Evolutionary conservation across 2,113 vertebrate species (phyloP).

Genomic region (Procavia capensis): DNA sequence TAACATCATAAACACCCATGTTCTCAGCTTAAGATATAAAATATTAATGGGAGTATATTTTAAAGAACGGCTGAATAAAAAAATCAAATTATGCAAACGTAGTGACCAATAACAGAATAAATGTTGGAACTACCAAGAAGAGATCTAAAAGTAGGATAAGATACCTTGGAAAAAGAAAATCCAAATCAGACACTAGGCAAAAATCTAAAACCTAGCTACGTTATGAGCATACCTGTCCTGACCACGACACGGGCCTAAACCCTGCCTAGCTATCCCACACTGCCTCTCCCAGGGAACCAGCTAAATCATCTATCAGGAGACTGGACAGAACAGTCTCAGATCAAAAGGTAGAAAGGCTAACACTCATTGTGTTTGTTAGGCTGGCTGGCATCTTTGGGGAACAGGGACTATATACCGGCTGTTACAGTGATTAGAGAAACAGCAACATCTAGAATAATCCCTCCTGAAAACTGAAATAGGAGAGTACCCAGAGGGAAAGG

Average conservation of each 20-base stretch:
- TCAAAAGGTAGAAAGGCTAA: conserved; percentile 40
- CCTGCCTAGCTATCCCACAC: background rate
- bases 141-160: conserved; percentile 7
- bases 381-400: background rate
- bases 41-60: background rate
- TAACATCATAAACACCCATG: background rate
- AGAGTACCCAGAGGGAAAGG: conserved; percentile 23
- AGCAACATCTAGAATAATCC: conserved; percentile 46
- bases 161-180: background rate
- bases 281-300: background rate
- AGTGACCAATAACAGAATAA: background rate
- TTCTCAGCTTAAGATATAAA: conserved; percentile 1
- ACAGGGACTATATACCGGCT: background rate
- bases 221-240: background rate
- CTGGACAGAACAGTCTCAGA: conserved; percentile 4
- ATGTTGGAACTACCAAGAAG: background rate
- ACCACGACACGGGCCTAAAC: background rate
- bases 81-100: conserved; percentile 48
- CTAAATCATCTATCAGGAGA: conserved; percentile 1
- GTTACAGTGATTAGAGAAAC: conserved; percentile 28
- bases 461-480: conserved; percentile 34
- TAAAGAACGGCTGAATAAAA: conserved; percentile 21
- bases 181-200: background rate
- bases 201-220: background rate
- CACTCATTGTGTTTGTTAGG: background rate